These are phyloP conservation scores for Plebejus argus DNA, from an alignment of 2,888 invertebrate species.

Conservation along the genomic window DNA sequence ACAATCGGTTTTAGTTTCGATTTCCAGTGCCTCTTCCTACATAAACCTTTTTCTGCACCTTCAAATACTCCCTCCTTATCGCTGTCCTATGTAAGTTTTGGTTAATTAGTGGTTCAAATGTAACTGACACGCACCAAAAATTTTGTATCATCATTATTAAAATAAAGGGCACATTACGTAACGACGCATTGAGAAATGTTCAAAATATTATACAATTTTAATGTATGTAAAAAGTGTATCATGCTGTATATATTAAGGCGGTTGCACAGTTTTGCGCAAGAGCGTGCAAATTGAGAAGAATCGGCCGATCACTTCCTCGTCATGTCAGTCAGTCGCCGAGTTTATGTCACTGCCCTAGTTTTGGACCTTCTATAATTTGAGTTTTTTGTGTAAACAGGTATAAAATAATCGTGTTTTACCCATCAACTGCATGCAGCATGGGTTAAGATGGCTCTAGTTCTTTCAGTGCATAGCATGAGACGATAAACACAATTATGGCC, in stretches of 20 bases:
- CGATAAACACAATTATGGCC: too few species aligned
- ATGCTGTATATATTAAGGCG: slow-evolving; percentile 53
- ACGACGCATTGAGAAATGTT: background rate
- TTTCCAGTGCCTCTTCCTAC: too few species aligned
- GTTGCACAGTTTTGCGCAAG: slow-evolving; percentile 66
- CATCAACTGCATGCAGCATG: too few species aligned
- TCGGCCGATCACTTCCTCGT: slow-evolving; percentile 58
- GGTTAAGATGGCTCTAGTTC: too few species aligned
- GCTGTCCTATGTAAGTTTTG: too few species aligned
- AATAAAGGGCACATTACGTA: background rate
- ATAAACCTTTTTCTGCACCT: too few species aligned
- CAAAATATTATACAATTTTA: slow-evolving; percentile 30
- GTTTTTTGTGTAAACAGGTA: background rate
- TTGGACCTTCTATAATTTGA: slow-evolving; percentile 32
- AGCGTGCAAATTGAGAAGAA: slow-evolving; percentile 69
- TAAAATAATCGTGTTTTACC: too few species aligned
- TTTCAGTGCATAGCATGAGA: too few species aligned
- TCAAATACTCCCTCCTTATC: too few species aligned
- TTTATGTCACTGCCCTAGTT: slow-evolving; percentile 54
- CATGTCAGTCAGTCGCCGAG: slow-evolving; percentile 52
- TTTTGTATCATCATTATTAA: background rate
- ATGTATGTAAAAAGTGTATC: slow-evolving; percentile 38
- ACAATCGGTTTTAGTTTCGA: too few species aligned
- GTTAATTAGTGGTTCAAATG: background rate
- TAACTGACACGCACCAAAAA: slow-evolving; percentile 6